A percentile compares a stretch with the other conserved stretches of the same genome.
Evolutionary conservation across 1,140 invertebrate species (phyloP).

Genomic region (Meloidogyne hapla): DNA sequence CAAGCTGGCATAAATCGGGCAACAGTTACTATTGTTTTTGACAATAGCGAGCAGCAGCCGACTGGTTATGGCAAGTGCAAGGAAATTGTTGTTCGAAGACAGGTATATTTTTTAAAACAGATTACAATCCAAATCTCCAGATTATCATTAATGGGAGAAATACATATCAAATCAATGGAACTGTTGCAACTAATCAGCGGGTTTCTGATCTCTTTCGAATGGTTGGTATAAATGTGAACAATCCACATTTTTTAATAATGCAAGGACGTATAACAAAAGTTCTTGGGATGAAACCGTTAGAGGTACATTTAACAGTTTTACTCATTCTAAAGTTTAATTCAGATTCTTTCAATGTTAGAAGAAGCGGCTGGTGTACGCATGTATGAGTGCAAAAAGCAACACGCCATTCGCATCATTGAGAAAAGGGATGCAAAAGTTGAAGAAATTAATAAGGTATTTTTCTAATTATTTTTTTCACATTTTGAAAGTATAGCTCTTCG

Average conservation of each 20-base stretch:
- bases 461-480: background rate
- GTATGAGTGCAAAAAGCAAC: slow-evolving; percentile 90
- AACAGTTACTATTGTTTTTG: slow-evolving; percentile 91
- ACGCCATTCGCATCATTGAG: slow-evolving; percentile 81
- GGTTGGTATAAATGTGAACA: slow-evolving; percentile 95
- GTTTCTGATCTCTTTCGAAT: slow-evolving; percentile 92
- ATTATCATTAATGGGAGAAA: slow-evolving; percentile 73
- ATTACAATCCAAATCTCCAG: slow-evolving; percentile 56
- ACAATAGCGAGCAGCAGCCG: slow-evolving; percentile 81
- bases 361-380: slow-evolving; percentile 96
- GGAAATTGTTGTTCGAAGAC: slow-evolving; percentile 88
- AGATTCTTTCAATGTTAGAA: slow-evolving; percentile 96
- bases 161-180: slow-evolving; percentile 92
- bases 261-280: slow-evolving; percentile 99
- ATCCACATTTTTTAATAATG: slow-evolving; percentile 98
- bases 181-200: slow-evolving; percentile 81
- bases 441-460: slow-evolving; percentile 78
- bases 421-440: slow-evolving; percentile 88
- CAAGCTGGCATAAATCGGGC: slow-evolving; percentile 93
- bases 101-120: slow-evolving; percentile 68
- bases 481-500: slow-evolving; percentile 73
- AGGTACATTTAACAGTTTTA: slow-evolving; percentile 70
- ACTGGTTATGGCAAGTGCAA: slow-evolving; percentile 86
- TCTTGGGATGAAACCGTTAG: slow-evolving; percentile 94
- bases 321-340: slow-evolving; percentile 17